A percentile compares a stretch with the other conserved stretches of the same genome.
Conservation (phyloP, 2,797 vertebrate genomes). For the Spheniscus humboldti region DNA sequence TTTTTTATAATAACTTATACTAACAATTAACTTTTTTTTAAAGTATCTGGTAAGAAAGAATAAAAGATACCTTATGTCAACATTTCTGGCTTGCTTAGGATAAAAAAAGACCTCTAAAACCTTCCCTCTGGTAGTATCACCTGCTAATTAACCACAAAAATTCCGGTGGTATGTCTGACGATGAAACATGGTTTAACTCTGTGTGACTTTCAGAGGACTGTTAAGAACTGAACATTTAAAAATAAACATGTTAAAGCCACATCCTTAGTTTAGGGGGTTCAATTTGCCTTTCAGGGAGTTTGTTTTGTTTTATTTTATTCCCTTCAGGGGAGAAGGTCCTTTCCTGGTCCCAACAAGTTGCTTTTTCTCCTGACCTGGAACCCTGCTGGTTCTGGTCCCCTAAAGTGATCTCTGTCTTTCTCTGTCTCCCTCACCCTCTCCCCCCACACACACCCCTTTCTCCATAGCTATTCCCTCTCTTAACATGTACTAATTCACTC, state of each 20-base stretch:
- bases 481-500: background rate
- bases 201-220: background rate
- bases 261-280: background rate
- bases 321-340: background rate
- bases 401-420: background rate
- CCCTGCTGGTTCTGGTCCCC: background rate
- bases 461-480: background rate
- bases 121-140: background rate
- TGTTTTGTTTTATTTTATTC: background rate
- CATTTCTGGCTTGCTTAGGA: background rate
- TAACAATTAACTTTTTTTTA: background rate
- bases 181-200: background rate
- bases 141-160: slow-evolving; percentile 43
- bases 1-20: background rate
- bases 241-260: slow-evolving; percentile 14
- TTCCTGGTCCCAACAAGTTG: background rate
- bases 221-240: slow-evolving; percentile 4
- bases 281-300: background rate
- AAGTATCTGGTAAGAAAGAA: background rate
- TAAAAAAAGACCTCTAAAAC: background rate
- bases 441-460: rapidly evolving
- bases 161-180: background rate
- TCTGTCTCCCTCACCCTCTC: background rate
- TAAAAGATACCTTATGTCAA: background rate
- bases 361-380: background rate